These are phyloP conservation scores for Pinctada fucata DNA, from an alignment of 2,888 invertebrate species.

Conservation along the genomic window DNA sequence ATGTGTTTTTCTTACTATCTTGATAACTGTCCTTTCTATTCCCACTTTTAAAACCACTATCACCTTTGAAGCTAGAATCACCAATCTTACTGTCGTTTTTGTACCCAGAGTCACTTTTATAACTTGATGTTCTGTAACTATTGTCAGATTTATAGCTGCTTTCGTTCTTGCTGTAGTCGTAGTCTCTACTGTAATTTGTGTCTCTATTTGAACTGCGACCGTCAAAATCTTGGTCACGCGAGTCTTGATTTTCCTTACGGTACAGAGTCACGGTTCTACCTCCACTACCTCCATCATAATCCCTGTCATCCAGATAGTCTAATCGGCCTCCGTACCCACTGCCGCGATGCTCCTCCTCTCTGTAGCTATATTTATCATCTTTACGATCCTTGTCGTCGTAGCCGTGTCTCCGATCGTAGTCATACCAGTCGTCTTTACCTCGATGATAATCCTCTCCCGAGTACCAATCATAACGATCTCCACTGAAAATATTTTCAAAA, in stretches of 20 bases:
- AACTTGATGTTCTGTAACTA: not conserved
- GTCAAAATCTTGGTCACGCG: not conserved
- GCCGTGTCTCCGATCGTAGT: not conserved
- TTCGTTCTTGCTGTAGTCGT: not conserved
- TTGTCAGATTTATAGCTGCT: not conserved
- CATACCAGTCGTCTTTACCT: not conserved
- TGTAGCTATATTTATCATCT: not conserved
- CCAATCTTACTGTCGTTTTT: not conserved
- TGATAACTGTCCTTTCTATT: conserved; percentile 9
- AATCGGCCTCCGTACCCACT: not conserved
- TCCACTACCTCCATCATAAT: conserved; percentile 2
- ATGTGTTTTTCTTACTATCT: not conserved
- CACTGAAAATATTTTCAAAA: too few species aligned
- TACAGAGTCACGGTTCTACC: conserved; percentile 25
- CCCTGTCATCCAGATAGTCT: not conserved
- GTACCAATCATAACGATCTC: not conserved
- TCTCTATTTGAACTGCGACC: not conserved
- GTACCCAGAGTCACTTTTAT: not conserved
- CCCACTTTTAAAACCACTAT: not conserved
- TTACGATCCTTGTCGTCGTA: conserved; percentile 6
- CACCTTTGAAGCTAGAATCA: not conserved
- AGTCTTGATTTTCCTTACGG: conserved; percentile 13
- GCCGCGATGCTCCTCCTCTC: not conserved
- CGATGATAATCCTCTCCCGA: not conserved
- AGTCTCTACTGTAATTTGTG: not conserved